Evolutionary conservation across 2,113 vertebrate genomes (phyloP), one percentile per base, ranked within the genome.

Genomic region (Labeo catla): DNA sequence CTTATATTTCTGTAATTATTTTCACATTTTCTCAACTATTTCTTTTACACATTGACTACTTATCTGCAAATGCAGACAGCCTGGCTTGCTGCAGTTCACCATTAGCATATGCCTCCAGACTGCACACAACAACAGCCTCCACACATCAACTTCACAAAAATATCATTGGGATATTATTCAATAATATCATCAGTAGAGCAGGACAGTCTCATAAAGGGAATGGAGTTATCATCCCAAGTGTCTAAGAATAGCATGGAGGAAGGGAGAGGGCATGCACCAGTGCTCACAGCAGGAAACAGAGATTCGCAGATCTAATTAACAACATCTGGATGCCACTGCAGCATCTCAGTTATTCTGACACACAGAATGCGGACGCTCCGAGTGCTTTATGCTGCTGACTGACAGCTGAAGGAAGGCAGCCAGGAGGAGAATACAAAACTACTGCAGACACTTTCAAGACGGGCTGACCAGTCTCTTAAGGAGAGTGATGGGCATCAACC

Each of bases 301-400:
- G 54, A 87, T 47, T 21, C 12, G 28, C 36, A 86, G 88, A 89
- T 89, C 49, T 81, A 72, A 88, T 88, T 90, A 87, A 61, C 54
- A 87, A 89, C 84, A 89, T 87, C 88, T 89, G 88, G 88, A 89
- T 89, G 86, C 79, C 83, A 85, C 76, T 79, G 88, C 86, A 86
- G 84, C 79, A 81, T 87, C 83, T 86, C 74, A 68, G 72, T 87
- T 81, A 79, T 81, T 84, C 76, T 73, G 61, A 86, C 77, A 88
- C 36, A 82, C 47, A 65, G 79, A 81, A 81, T 66, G 59, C 21
- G 43, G 54, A 39, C 2, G 21, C 54, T 23, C 61, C 0, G 13
- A 34, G 61, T 57, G 36, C 43, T 47, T 59, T 59, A 34, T 47
- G 21, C 57, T 45, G 21, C 28, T 81, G 57, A 81, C 21, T 45